Base-by-base conservation (phyloP, 2,888 invertebrate genomes). In the Eristalis arbustorum region DNA sequence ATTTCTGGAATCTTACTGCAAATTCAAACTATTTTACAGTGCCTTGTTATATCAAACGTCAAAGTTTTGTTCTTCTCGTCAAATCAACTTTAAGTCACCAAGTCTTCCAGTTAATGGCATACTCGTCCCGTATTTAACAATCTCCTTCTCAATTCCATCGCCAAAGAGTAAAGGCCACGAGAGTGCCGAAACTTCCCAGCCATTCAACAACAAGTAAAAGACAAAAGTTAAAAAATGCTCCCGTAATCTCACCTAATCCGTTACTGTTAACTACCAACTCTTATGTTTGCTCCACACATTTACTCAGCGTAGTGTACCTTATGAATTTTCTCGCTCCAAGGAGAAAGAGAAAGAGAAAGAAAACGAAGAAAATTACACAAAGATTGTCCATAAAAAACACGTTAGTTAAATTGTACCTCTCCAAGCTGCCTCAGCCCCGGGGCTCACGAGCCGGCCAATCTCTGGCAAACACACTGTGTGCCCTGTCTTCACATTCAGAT, bases 401-500 rank as follows among this genome's bases (percentile, higher is more conserved):
- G 75, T 75, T 75, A 75, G 66, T 75, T 67, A 59, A 66, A 67
- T 75, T 74, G 59, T 67, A 59, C 42, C 42, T 61, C 37, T 13
- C 37, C 37, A 37, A 13, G 0, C 37, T 18, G 2, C 28, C 56
- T 18, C 57, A 40, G 31, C 56, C n/a, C 18, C 40, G 40, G 18
- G 31, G 8, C 28, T 37, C 49, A 18, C 23, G 68, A 56, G 18
- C 37, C 34, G 18, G 23, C 1, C 37, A n/a, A 76, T 63, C 25
- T 68, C 62, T 56, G 37, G 34, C 72, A 63, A 62, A 34, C 76
- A 67, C 34, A 49, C 34, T 49, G 34, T 42, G 42, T 59, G 31
- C 68, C 23, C 62, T 18, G 61, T 25, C 68, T 56, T 67, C 28
- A 31, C 59, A 75, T 42, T 66, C 42, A 68, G 67, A 75, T 75